Percentiles rank a stretch among this genome's conserved stretches.
These are phyloP conservation scores for Apodemus agrarius DNA, from an alignment of 2,797 vertebrate genomes.

Conservation along the genomic window DNA sequence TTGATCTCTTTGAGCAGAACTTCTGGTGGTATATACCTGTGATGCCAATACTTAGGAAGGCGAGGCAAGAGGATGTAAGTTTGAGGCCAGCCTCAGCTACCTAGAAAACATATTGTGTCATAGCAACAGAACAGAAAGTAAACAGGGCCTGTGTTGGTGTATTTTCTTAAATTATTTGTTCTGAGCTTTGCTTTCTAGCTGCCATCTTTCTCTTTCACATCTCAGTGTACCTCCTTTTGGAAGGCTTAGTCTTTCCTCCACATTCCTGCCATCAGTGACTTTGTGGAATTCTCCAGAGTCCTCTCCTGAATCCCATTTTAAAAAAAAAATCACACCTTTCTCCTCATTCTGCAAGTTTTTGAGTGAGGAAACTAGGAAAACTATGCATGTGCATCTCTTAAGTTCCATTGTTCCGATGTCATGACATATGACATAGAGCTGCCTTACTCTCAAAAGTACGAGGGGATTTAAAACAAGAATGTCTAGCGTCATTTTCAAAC, in stretches of 20 bases:
- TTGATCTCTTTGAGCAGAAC: neutral
- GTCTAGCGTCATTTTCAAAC: constrained; percentile 19
- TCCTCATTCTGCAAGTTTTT: neutral
- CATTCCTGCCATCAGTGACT: neutral
- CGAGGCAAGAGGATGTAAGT: neutral
- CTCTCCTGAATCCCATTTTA: neutral
- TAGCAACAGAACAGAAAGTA: neutral
- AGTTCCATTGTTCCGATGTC: neutral
- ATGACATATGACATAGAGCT: constrained; percentile 23
- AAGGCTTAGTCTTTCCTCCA: neutral
- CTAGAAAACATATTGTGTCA: neutral
- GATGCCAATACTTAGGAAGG: neutral
- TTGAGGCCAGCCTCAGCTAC: neutral
- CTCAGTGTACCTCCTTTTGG: neutral
- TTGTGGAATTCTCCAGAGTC: neutral
- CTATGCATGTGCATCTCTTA: neutral
- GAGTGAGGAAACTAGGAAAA: neutral
- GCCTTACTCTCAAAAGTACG: neutral
- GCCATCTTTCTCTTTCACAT: neutral
- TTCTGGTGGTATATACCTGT: neutral
- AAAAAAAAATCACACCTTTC: neutral
- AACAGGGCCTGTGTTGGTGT: neutral
- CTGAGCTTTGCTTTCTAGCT: neutral
- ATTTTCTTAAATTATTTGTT: neutral
- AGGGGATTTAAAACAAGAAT: neutral